A percentile compares a stretch with the other conserved stretches of the same genome.
Conservation (phyloP, 2,113 vertebrate species). For the Podarcis cretensis region DNA sequence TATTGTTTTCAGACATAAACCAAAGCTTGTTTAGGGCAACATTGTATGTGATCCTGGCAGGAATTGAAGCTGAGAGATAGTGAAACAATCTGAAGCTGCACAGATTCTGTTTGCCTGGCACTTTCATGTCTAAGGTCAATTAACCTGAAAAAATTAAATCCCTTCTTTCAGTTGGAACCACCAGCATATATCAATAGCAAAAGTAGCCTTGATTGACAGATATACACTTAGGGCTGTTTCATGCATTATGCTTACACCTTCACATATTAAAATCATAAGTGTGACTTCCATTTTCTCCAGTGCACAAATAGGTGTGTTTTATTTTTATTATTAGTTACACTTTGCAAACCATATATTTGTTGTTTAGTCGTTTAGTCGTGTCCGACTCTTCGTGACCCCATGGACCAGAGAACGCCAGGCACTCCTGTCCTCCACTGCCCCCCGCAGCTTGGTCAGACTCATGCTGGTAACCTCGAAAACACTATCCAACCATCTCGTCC, state of each 20-base stretch:
- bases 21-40: constrained; percentile 41
- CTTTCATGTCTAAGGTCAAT: constrained; percentile 43
- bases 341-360: too few relatives aligned
- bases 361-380: too few relatives aligned
- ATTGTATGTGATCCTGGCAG: constrained; percentile 47
- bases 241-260: background rate
- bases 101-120: constrained; percentile 40
- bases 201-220: background rate
- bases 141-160: background rate
- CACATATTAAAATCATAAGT: background rate
- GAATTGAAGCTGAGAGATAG: constrained; percentile 38
- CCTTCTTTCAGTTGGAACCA: background rate
- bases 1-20: constrained; percentile 63
- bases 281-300: background rate
- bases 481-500: too few relatives aligned
- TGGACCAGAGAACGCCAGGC: too few relatives aligned
- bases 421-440: too few relatives aligned
- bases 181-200: background rate
- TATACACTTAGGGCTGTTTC: background rate
- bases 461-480: too few relatives aligned
- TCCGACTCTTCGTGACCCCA: too few relatives aligned
- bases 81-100: constrained; percentile 35
- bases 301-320: background rate
- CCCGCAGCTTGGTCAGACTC: too few relatives aligned
- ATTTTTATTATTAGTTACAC: too few relatives aligned